phyloP scores from a whole-genome alignment of 2,888 invertebrate genomes.

The Tuta absoluta region DNA sequence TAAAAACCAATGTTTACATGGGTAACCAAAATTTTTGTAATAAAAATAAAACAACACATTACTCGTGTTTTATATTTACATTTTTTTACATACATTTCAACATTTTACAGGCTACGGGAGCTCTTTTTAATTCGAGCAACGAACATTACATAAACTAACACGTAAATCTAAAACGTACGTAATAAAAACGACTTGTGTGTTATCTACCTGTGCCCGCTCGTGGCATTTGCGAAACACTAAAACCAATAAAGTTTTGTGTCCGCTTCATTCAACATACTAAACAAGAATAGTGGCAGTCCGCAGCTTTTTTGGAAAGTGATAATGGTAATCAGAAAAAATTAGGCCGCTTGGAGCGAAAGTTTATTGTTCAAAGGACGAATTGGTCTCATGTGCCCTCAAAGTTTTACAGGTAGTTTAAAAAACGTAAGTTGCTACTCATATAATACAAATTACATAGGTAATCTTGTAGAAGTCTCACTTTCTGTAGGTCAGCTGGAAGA shows the following conservation, averaged over 20 bases:
- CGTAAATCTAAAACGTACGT: slow-evolving; percentile 79
- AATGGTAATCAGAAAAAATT: slow-evolving; percentile 67
- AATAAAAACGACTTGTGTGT: slow-evolving; percentile 76
- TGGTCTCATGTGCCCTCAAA: slow-evolving; percentile 64
- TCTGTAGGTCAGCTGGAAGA: too few species aligned
- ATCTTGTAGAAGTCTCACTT: too few species aligned
- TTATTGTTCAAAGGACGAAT: slow-evolving; percentile 74
- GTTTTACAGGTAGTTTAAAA: slow-evolving; percentile 43
- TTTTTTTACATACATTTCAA: slow-evolving; percentile 80
- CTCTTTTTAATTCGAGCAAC: slow-evolving; percentile 82
- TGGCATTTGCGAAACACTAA: slow-evolving; percentile 65
- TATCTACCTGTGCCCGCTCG: slow-evolving; percentile 69
- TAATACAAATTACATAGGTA: slow-evolving; percentile 57
- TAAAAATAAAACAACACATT: slow-evolving; percentile 70
- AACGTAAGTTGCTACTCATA: slow-evolving; percentile 45
- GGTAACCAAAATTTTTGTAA: slow-evolving; percentile 50
- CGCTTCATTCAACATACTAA: slow-evolving; percentile 50
- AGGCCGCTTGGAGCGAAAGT: slow-evolving; percentile 71
- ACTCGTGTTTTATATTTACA: slow-evolving; percentile 78
- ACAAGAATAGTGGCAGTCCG: slow-evolving; percentile 71
- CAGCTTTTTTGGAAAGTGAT: slow-evolving; percentile 66
- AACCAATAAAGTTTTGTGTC: slow-evolving; percentile 78
- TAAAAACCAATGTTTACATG: slow-evolving; percentile 39
- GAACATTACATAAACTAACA: slow-evolving; percentile 81
- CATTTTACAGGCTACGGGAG: slow-evolving; percentile 80